Base-by-base conservation (phyloP, 2,888 invertebrate genomes). In the Amaurobius ferox region DNA sequence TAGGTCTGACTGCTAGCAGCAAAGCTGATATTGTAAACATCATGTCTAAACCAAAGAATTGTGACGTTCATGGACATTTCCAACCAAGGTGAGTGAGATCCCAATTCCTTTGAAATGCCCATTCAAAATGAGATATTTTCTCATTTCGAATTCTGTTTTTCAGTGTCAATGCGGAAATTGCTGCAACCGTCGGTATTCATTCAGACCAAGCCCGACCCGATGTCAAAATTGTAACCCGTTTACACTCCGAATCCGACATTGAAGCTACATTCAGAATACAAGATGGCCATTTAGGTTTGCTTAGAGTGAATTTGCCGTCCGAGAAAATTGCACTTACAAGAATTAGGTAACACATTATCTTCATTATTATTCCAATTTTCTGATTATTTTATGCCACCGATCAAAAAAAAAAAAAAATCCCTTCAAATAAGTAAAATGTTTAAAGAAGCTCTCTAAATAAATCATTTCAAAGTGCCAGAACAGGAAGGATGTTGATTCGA, bases 1-100 rank as follows among this genome's bases (percentile, higher is more conserved):
- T 86, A 11, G 86, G 76, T 3, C 64, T 86, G 23, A 86, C 76
- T 29, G 86, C 86, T 28, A 76, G n/a, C n/a, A 72, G 62, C 32
- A 86, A 86, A 62, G 9, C 76, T 19, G 68, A 86, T 39, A 44
- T 72, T 23, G 16, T 72, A 6, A 72, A 72, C 32, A 13, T 86
- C n/a, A 13, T 79, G 70, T 32, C 39, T 1, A 66, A 55, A n/a
- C 74, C 86, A 39, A 68, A 62, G 48, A 74, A 70, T 13, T 48
- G 74, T 71, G 86, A 79, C 48, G 23, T 71, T 23, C 44, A 71
- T 26, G 48, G 72, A 11, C 74, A 44, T n/a, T 48, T 79, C 28
- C 64, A 86, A 66, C 79, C 79, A 35, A 86, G 79, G 86, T 86
- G 26, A 71, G 6, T 35, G 35, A 35, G 9, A 35, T 35, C 6